phyloP scores from a whole-genome alignment of 2,113 vertebrate species.

The Nesoenas mayeri region DNA sequence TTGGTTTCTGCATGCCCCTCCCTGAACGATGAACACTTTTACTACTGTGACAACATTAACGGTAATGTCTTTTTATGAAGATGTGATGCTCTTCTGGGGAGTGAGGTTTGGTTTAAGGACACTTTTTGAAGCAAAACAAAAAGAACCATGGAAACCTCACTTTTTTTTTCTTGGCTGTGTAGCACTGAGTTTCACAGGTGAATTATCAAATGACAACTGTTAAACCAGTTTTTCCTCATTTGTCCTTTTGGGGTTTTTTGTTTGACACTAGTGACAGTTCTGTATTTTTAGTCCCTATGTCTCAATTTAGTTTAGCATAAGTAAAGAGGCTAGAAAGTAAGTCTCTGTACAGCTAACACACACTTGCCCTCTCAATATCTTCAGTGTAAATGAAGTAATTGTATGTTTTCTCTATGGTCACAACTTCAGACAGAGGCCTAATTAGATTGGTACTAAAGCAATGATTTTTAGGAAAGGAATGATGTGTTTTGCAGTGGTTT shows the following conservation, averaged over 20 bases:
- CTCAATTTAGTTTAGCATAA: background rate
- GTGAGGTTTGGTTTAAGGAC: rapidly evolving
- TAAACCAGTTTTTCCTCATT: background rate
- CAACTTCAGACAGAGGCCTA: background rate
- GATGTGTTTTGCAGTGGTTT: background rate
- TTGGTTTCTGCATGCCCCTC: conserved; percentile 91
- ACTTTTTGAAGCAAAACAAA: background rate
- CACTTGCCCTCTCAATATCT: background rate
- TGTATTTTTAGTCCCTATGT: background rate
- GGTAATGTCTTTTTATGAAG: conserved; percentile 81
- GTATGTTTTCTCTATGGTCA: background rate
- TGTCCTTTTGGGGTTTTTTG: background rate
- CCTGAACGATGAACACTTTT: conserved; percentile 97
- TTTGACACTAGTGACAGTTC: background rate
- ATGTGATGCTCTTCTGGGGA: background rate
- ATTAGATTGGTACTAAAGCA: background rate
- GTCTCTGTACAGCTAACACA: background rate
- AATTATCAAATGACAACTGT: background rate
- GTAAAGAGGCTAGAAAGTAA: background rate
- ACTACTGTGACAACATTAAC: conserved; percentile 99
- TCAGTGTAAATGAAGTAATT: background rate
- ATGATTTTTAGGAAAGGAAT: background rate
- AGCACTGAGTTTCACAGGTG: background rate
- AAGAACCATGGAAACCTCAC: background rate
- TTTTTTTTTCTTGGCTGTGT: background rate